Base-by-base conservation (phyloP, 2,113 vertebrate genomes). In the Dicaeum eximium region DNA sequence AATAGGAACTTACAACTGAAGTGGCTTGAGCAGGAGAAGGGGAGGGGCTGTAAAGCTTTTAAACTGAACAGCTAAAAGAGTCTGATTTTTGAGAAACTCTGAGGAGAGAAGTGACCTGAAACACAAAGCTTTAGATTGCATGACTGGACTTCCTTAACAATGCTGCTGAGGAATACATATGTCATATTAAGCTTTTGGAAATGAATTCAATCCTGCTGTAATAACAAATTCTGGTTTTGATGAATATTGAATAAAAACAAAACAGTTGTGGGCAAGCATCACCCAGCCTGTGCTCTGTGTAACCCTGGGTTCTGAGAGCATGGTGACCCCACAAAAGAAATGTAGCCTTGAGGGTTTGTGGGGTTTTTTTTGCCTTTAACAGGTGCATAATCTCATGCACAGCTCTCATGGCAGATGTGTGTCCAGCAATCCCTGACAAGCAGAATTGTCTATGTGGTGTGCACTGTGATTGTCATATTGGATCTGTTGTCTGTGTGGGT, bases 401-500 rank as follows among this genome's bases (percentile, higher is more conserved):
- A n/a, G n/a, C n/a, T n/a, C n/a, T n/a, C n/a, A 81, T 81, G 65
- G 42, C 64, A 86, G 17, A 24, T 77, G 7, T 2, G 21, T 60
- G 65, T 93, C 87, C 81, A 75, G 66, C 44, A 80, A 5, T 66
- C 66, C 56, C 88, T 92, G 80, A 85, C 75, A 66, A 57, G 53
- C 20, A 66, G 13, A 90, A 80, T 37, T 88, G 67, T 38, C 42
- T 86, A 2, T 17, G 13, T 83, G 58, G 40, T 90, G 66, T 77
- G 86, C 64, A 14, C 64, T 57, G 66, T 58, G 62, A 48, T 62
- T 88, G 61, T 50, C 61, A 67, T 57, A 69, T 31, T 86, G 86
- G 82, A 88, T 96, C 86, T 86, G 45, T 93, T 95, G 71, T 83
- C 57, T 65, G 1, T 79, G 64, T 86, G 69, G 35, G 27, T 86